Conservation (phyloP, 2,113 vertebrate genomes). For the Orientallactaga bullata region DNA sequence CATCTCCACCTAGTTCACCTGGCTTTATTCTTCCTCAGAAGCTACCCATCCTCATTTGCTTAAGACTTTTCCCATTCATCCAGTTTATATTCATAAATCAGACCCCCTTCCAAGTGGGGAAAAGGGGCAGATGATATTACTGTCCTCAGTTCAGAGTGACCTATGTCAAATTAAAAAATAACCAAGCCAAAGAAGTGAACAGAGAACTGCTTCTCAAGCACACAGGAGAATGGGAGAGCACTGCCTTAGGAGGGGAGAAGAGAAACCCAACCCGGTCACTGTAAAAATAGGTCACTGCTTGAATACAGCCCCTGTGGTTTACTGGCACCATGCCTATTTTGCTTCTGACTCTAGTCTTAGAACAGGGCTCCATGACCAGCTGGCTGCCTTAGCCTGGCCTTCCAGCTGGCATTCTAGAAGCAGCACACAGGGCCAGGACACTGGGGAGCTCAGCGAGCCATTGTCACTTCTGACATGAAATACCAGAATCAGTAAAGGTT, state of each 20-base stretch:
- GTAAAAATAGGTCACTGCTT: conserved; percentile 78
- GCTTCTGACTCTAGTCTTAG: conserved; percentile 70
- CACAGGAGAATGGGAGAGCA: conserved; percentile 57
- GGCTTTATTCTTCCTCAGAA: conserved; percentile 1
- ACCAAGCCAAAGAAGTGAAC: conserved; percentile 43
- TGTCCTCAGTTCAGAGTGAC: conserved; percentile 34
- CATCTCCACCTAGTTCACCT: not conserved
- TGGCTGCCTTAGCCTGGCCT: conserved; percentile 52
- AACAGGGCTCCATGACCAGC: conserved; percentile 53
- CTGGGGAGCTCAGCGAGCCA: conserved; percentile 19
- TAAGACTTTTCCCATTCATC: not conserved
- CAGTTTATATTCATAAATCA: conserved; percentile 20
- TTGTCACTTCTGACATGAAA: conserved; percentile 53
- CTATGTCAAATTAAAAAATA: conserved; percentile 47
- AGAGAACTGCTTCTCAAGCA: conserved; percentile 32
- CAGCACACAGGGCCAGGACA: conserved; percentile 11
- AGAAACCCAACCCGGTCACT: conserved; percentile 64
- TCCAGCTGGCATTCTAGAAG: conserved; percentile 64
- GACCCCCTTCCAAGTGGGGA: not conserved
- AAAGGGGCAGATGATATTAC: not conserved
- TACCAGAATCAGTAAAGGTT: not conserved
- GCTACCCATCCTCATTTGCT: not conserved
- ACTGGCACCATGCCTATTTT: conserved; percentile 59
- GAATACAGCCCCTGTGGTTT: conserved; percentile 68
- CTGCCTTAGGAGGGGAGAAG: conserved; percentile 20